Evolutionary conservation across 2,113 vertebrate species (phyloP).

Genomic region (Equus quagga): DNA sequence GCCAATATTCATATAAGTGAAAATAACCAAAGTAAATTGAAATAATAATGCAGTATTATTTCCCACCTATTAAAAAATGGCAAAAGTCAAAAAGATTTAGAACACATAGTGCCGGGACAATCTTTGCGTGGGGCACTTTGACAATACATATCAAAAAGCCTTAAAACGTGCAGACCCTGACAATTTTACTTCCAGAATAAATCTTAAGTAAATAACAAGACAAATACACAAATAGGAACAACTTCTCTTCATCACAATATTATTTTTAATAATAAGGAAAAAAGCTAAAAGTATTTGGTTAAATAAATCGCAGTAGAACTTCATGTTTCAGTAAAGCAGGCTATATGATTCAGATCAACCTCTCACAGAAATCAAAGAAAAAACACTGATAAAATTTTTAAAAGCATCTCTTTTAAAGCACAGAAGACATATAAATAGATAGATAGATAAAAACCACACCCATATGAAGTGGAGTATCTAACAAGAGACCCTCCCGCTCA

Average conservation of each 20-base stretch:
- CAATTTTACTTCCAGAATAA: not conserved
- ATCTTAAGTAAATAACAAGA: not conserved
- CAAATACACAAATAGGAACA: not conserved
- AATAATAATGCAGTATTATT: not conserved
- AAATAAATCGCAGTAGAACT: not conserved
- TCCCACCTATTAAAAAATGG: slow-evolving; percentile 22
- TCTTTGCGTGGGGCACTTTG: not conserved
- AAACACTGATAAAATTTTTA: not conserved
- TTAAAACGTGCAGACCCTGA: not conserved
- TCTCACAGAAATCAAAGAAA: not conserved
- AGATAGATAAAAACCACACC: no score
- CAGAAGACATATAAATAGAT: no score
- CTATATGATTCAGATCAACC: not conserved
- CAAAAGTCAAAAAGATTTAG: slow-evolving; percentile 13
- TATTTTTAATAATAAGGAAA: not conserved
- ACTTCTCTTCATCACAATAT: not conserved
- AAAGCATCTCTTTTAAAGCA: not conserved
- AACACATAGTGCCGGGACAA: not conserved
- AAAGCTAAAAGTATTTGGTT: not conserved
- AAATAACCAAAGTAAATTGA: slow-evolving; percentile 29
- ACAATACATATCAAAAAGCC: not conserved
- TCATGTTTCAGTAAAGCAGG: not conserved
- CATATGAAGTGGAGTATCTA: not conserved
- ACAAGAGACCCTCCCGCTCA: not conserved
- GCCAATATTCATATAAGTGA: not conserved